Conservation (phyloP, 2,113 vertebrate species). For the Hiodon alosoides region DNA sequence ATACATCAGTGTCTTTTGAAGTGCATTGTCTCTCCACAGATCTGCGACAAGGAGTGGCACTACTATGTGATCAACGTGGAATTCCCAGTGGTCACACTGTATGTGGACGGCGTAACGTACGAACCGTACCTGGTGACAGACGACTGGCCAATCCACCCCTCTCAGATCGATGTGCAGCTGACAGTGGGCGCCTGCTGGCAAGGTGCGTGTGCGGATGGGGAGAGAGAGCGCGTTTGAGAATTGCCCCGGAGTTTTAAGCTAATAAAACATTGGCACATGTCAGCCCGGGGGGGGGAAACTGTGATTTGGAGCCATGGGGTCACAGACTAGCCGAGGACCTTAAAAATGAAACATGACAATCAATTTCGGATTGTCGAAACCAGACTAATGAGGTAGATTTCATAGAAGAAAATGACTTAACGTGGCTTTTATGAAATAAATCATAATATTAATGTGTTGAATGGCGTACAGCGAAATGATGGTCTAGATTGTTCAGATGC, state of each 20-base stretch:
- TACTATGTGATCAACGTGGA: slow-evolving; percentile 94
- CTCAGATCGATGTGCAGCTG: slow-evolving; percentile 92
- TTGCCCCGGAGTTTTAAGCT: not conserved
- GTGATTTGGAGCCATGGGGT: too few species aligned
- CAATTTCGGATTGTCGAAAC: too few species aligned
- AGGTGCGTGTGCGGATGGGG: slow-evolving; percentile 61
- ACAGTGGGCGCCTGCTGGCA: slow-evolving; percentile 97
- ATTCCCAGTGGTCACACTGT: slow-evolving; percentile 86
- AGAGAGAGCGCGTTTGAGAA: not conserved
- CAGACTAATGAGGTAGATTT: not conserved
- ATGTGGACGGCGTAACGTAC: slow-evolving; percentile 88
- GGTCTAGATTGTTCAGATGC: not conserved
- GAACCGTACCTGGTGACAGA: slow-evolving; percentile 97
- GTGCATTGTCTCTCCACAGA: slow-evolving; percentile 60
- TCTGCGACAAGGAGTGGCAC: slow-evolving; percentile 98
- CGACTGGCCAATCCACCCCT: slow-evolving; percentile 96
- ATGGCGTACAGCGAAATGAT: not conserved
- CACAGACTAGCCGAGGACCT: too few species aligned
- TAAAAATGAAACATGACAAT: too few species aligned
- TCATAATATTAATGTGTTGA: not conserved
- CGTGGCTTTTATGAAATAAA: not conserved
- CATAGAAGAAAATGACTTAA: not conserved
- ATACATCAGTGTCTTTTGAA: not conserved
- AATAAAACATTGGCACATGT: not conserved
- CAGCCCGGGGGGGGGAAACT: not conserved